Base-by-base conservation (phyloP, 2,113 vertebrate genomes). In the Serilophus lunatus region DNA sequence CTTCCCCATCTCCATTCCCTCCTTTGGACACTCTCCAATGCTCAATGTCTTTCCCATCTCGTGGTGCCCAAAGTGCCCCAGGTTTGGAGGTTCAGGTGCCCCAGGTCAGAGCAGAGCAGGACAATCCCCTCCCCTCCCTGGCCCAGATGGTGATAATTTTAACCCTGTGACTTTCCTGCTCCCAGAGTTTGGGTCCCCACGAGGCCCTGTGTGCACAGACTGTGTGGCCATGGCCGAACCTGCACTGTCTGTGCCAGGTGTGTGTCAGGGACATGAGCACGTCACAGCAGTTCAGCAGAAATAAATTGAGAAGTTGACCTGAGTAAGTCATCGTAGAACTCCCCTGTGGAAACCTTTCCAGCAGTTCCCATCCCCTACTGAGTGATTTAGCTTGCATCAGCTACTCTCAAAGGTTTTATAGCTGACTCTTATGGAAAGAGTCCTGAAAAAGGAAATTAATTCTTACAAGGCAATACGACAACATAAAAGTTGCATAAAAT, bases 401-500 rank as follows among this genome's bases (percentile, higher is more conserved):
- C 53, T 45, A 14, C 42, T 83, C 79, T 65, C 35, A 22, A 56
- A 82, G 51, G 12, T 57, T 90, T 84, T 78, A 70, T 28, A 65
- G 49, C 60, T 75, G 80, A 69, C 47, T 88, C 10, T 53, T 38
- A 12, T 26, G 51, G 68, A 95, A 86, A 89, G 31, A 47, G 33
- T 59, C 13, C 44, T 64, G 72, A 42, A 83, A 86, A 93, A 85
- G 22, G 54, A 88, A 90, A 77, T 47, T 1, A 74, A 75, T 86
- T 77, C 60, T 74, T 88, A 74, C 36, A 28, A 92, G 49, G 71
- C 72, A 74, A 18, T 33, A 70, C 47, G 28, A 51, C 29, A 77
- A 81, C 6, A 61, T 54, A 22, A 64, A 80, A 81, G 60, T n/a
- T 85, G 51, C 76, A 90, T 83, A 16, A 90, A 95, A 90, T 81